These are phyloP conservation scores for Channa maculata DNA, from an alignment of 2,113 vertebrate species.

Conservation along the genomic window DNA sequence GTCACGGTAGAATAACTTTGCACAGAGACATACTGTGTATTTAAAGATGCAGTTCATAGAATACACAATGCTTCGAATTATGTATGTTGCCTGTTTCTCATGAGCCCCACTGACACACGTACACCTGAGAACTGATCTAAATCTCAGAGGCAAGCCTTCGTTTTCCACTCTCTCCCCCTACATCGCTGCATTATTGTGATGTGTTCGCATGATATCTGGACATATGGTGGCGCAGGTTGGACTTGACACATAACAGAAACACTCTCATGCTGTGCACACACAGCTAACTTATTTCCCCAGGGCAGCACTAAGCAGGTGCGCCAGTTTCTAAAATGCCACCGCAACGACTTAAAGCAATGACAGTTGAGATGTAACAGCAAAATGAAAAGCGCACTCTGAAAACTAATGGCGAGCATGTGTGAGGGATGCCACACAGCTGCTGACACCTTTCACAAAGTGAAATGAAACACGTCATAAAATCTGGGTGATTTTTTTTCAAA, in stretches of 20 bases:
- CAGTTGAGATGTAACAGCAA: conserved; percentile 60
- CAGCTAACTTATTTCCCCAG: conserved; percentile 73
- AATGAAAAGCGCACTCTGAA: conserved; percentile 2
- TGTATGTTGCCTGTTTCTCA: conserved; percentile 25
- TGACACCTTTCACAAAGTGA: conserved; percentile 48
- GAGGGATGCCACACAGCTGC: conserved; percentile 50
- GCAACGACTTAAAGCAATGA: conserved; percentile 59
- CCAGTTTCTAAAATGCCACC: conserved; percentile 59
- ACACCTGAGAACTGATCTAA: conserved; percentile 60
- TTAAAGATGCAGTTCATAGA: background rate
- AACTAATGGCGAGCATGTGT: conserved; percentile 64
- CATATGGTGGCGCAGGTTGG: conserved; percentile 74
- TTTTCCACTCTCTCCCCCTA: conserved; percentile 26
- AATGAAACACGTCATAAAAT: conserved; percentile 80
- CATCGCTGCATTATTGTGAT: conserved; percentile 19
- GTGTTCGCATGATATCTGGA: conserved; percentile 48
- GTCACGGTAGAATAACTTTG: background rate
- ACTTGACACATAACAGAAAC: conserved; percentile 70
- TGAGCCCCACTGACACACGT: conserved; percentile 44
- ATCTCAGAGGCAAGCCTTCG: conserved; percentile 31
- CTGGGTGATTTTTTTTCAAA: conserved; percentile 35
- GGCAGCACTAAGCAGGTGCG: conserved; percentile 74
- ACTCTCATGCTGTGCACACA: conserved; percentile 54
- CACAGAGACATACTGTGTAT: background rate
- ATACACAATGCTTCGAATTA: no score